Conservation (phyloP, 2,888 invertebrate genomes). For the Nycteola revayana region DNA sequence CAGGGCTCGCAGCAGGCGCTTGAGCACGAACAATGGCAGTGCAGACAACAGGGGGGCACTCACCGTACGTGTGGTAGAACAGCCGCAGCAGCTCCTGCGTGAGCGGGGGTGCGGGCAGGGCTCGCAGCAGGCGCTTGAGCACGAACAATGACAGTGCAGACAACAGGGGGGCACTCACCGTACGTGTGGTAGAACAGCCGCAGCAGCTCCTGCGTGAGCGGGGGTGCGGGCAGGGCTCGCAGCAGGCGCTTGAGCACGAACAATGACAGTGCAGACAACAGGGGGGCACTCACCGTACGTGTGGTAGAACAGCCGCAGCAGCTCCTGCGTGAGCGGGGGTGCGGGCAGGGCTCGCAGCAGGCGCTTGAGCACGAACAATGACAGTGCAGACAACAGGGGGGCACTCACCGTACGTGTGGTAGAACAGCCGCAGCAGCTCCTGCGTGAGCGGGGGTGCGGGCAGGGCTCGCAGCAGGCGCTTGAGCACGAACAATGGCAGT, state of each 20-base stretch:
- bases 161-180: conserved; percentile 72
- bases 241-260: conserved; percentile 91
- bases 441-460: conserved; percentile 92
- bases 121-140: conserved; percentile 91
- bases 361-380: conserved; percentile 91
- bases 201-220: conserved; percentile 91
- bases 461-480: conserved; percentile 91
- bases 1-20: conserved; percentile 91
- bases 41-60: conserved; percentile 41
- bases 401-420: conserved; percentile 87
- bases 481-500: too few species aligned
- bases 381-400: too few species aligned
- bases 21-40: too few species aligned
- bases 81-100: conserved; percentile 92
- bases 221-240: conserved; percentile 91
- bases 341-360: conserved; percentile 92
- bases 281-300: conserved; percentile 83
- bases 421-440: conserved; percentile 92
- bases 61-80: conserved; percentile 91
- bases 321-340: conserved; percentile 91
- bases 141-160: too few species aligned
- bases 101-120: conserved; percentile 92
- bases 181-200: conserved; percentile 93
- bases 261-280: too few species aligned
- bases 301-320: conserved; percentile 93